Percentiles rank a stretch among this genome's conserved stretches.
Evolutionary conservation across 2,113 vertebrate genomes (phyloP).

Genomic region (Thunnus thynnus): DNA sequence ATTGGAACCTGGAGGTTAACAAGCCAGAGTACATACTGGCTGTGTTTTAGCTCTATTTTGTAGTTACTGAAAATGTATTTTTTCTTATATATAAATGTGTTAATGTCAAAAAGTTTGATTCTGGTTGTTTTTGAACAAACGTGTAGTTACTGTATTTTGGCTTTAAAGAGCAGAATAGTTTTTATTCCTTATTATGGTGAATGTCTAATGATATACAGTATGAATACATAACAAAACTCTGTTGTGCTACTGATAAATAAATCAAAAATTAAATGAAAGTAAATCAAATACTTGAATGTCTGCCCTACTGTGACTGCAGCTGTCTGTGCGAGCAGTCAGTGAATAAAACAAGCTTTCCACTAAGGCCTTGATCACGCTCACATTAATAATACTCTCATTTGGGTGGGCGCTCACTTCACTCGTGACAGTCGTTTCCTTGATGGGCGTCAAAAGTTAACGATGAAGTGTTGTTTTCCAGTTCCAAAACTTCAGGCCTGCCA

Average conservation of each 20-base stretch:
- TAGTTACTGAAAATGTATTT: no score
- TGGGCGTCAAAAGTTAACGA: slow-evolving; percentile 57
- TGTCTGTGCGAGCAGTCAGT: slow-evolving; percentile 22
- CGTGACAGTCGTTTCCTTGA: slow-evolving; percentile 69
- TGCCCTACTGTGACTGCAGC: neutral
- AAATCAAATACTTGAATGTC: neutral
- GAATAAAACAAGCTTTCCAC: slow-evolving; percentile 32
- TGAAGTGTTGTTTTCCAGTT: slow-evolving; percentile 65
- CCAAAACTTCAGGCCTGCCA: slow-evolving; percentile 58
- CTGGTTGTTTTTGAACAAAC: no score
- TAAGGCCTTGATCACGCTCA: slow-evolving; percentile 41
- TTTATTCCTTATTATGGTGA: neutral
- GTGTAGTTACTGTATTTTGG: neutral
- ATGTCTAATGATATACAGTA: neutral
- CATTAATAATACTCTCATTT: slow-evolving; percentile 52
- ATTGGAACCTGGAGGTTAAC: no score
- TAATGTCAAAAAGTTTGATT: no score
- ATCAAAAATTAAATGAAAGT: neutral
- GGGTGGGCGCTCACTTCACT: slow-evolving; percentile 70
- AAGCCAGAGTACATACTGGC: no score
- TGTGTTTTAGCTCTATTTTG: no score
- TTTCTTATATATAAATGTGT: no score
- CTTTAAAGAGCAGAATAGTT: no score
- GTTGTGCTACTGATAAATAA: neutral
- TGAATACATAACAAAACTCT: neutral